Percentiles rank a stretch among this genome's conserved stretches.
Evolutionary conservation across 53 echinoderm and acorn worm genomes (phyloP).

Genomic region (Echinarachnius parma): DNA sequence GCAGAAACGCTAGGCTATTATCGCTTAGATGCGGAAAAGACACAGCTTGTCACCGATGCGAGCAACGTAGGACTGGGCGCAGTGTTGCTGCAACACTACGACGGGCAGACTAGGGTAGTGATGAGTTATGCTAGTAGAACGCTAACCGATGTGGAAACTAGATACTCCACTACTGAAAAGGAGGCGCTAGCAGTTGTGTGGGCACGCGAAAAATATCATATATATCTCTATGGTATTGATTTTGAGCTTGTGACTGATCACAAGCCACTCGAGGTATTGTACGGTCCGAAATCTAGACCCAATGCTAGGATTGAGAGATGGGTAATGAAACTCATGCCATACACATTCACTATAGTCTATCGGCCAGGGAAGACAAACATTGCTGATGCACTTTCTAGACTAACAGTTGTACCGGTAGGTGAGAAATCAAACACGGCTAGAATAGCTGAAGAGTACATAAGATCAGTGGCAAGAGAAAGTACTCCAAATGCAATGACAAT

Average conservation of each 20-base stretch:
- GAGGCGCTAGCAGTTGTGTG: no score
- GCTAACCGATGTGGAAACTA: constrained; percentile 23
- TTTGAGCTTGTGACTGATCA: constrained; percentile 40
- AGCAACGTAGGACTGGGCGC: constrained; percentile 34
- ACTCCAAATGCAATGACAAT: no score
- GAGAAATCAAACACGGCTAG: no score
- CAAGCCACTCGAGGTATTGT: constrained; percentile 48
- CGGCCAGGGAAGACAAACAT: no score
- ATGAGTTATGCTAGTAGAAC: constrained; percentile 50
- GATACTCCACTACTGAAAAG: no score
- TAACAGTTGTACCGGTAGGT: no score
- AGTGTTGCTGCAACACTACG: constrained; percentile 12
- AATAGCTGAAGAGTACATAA: no score
- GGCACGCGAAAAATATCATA: constrained; percentile 38
- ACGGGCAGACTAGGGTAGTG: constrained; percentile 20
- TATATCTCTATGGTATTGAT: constrained; percentile 45
- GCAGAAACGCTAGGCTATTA: constrained; percentile 42
- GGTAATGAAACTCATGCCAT: no score
- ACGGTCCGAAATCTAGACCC: constrained; percentile 33
- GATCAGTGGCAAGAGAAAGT: no score
- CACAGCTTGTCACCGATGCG: constrained; percentile 52
- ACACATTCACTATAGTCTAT: no score
- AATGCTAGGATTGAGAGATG: constrained; percentile 46
- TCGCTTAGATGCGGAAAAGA: constrained; percentile 38
- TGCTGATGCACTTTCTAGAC: no score